A percentile compares a stretch with the other conserved stretches of the same genome.
Evolutionary conservation across 1,140 invertebrate species (phyloP).

Genomic region (Conus betulinus): DNA sequence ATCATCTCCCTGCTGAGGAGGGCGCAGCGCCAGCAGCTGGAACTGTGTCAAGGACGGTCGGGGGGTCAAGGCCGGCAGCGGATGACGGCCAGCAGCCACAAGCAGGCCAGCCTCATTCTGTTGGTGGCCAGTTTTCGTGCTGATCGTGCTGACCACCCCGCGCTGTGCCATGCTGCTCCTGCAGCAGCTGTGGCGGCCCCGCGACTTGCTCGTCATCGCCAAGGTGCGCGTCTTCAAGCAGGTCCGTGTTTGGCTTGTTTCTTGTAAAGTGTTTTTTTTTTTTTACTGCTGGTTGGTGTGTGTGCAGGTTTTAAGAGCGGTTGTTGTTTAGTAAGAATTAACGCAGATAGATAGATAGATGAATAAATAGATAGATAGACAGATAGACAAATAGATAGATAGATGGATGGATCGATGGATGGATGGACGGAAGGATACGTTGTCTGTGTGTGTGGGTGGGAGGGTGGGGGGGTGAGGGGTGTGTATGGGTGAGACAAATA

Average conservation of each 20-base stretch:
- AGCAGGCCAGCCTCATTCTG: constrained; percentile 34
- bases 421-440: too few relatives aligned
- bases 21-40: constrained; percentile 11
- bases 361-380: too few relatives aligned
- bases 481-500: too few relatives aligned
- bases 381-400: too few relatives aligned
- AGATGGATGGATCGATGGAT: too few relatives aligned
- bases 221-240: not conserved
- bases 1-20: constrained; percentile 50
- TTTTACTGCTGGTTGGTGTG: too few relatives aligned
- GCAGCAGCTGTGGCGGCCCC: constrained; percentile 9
- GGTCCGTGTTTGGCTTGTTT: not conserved
- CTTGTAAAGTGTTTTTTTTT: too few relatives aligned
- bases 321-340: too few relatives aligned
- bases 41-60: not conserved
- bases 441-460: too few relatives aligned
- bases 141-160: constrained; percentile 39
- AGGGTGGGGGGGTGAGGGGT: too few relatives aligned
- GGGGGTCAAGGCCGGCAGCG: not conserved
- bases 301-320: too few relatives aligned
- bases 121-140: constrained; percentile 35
- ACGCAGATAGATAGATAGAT: too few relatives aligned
- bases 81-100: not conserved
- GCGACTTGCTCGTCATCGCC: not conserved
- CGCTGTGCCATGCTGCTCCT: constrained; percentile 17